A percentile compares a stretch with the other conserved stretches of the same genome.
phyloP scores from a whole-genome alignment of 2,888 invertebrate species.

The Philopedon plagiatum region DNA sequence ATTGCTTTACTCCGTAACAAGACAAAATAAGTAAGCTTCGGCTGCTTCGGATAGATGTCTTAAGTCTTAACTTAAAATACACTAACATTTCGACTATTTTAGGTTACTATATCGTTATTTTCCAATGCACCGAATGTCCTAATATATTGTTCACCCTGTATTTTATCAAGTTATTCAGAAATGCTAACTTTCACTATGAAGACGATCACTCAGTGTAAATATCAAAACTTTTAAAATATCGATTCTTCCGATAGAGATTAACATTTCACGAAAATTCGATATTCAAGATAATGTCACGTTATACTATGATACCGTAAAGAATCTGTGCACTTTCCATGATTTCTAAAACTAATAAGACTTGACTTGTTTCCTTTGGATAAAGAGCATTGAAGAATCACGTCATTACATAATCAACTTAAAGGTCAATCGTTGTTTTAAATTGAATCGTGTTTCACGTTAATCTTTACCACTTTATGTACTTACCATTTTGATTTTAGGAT shows the following conservation, averaged over 20 bases:
- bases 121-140: too few relatives aligned
- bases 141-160: too few relatives aligned
- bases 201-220: neutral
- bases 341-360: slow-evolving; percentile 37
- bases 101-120: too few relatives aligned
- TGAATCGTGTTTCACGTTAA: slow-evolving; percentile 38
- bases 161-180: too few relatives aligned
- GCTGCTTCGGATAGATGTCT: too few relatives aligned
- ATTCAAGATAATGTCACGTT: slow-evolving; percentile 36
- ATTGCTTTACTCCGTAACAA: too few relatives aligned
- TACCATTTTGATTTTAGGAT: too few relatives aligned
- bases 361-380: neutral
- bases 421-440: slow-evolving; percentile 41
- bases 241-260: slow-evolving; percentile 19
- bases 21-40: too few relatives aligned
- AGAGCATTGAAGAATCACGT: neutral
- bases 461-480: too few relatives aligned
- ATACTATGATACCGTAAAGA: slow-evolving; percentile 9
- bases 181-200: neutral
- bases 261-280: slow-evolving; percentile 43
- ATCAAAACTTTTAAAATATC: neutral
- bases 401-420: slow-evolving; percentile 32
- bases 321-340: slow-evolving; percentile 28
- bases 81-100: too few relatives aligned
- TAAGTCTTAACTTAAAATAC: too few relatives aligned